phyloP scores from a whole-genome alignment of 2,888 invertebrate species.

The Leptinotarsa juncta region DNA sequence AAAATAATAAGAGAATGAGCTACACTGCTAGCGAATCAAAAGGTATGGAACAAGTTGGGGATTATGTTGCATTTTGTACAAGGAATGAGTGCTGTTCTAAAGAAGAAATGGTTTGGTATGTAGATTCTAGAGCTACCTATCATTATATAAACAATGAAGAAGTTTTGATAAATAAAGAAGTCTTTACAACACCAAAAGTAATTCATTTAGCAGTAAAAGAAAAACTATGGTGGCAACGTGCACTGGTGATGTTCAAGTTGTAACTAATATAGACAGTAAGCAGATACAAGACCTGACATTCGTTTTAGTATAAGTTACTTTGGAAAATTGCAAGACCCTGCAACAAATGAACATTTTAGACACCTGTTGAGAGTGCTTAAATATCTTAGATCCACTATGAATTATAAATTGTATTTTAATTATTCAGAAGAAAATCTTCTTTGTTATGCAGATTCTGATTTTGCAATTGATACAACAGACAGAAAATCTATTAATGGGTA shows the following conservation, averaged over 20 bases:
- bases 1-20: no score
- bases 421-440: conserved; percentile 22
- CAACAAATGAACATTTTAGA: conserved; percentile 29
- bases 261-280: conserved; percentile 21
- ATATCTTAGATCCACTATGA: conserved; percentile 26
- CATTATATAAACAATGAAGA: conserved; percentile 26
- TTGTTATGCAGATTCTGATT: conserved; percentile 36
- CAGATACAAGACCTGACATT: no score
- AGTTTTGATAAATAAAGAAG: not conserved
- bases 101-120: not conserved
- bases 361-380: conserved; percentile 34
- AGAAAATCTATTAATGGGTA: conserved; percentile 35
- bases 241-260: conserved; percentile 29
- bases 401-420: conserved; percentile 22
- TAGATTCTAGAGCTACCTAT: conserved; percentile 33
- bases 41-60: no score
- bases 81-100: no score
- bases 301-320: no score
- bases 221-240: conserved; percentile 35
- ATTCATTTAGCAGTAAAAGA: conserved; percentile 40
- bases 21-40: no score
- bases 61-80: no score
- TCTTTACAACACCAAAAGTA: conserved; percentile 29
- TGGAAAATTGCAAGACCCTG: conserved; percentile 28
- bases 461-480: conserved; percentile 32